Evolutionary conservation across 2,888 invertebrate species (phyloP).

Genomic region (Leptopilina syphax): DNA sequence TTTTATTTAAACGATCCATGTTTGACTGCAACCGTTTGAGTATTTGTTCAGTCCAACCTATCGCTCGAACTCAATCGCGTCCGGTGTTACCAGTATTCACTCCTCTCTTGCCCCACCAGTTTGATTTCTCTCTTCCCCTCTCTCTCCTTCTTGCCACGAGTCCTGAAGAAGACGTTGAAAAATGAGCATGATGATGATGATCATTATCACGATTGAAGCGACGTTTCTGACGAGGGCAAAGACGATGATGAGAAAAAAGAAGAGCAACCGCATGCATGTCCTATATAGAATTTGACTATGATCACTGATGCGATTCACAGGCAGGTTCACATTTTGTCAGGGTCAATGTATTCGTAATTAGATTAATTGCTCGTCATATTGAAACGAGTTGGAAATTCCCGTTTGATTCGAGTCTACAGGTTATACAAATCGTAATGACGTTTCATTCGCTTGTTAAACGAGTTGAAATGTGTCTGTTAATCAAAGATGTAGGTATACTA

Average conservation of each 20-base stretch:
- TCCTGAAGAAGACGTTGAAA: conserved; percentile 58
- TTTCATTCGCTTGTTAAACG: conserved; percentile 6
- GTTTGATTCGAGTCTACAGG: conserved; percentile 4
- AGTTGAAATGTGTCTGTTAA: conserved; percentile 2
- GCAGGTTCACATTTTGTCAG: conserved; percentile 12
- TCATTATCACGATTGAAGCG: conserved; percentile 58
- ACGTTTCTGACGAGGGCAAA: conserved; percentile 55
- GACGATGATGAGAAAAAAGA: conserved; percentile 34
- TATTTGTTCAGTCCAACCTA: conserved; percentile 30
- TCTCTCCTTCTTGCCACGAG: conserved; percentile 50
- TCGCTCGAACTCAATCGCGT: conserved; percentile 31
- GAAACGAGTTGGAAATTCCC: conserved; percentile 6
- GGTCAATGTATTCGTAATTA: conserved; percentile 55
- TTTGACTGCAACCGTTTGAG: conserved; percentile 37
- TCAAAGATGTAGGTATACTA: neutral
- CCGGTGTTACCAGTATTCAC: conserved; percentile 36
- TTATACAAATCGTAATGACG: conserved; percentile 22
- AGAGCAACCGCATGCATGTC: neutral
- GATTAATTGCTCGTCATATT: conserved; percentile 53
- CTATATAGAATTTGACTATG: conserved; percentile 30
- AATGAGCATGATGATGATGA: conserved; percentile 59
- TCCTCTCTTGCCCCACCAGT: conserved; percentile 4
- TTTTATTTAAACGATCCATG: conserved; percentile 15
- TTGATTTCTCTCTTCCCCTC: neutral
- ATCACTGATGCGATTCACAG: conserved; percentile 16